Percentiles rank a stretch among this genome's conserved stretches.
Evolutionary conservation across 2,888 invertebrate species (phyloP).

Genomic region (Rutpela maculata): DNA sequence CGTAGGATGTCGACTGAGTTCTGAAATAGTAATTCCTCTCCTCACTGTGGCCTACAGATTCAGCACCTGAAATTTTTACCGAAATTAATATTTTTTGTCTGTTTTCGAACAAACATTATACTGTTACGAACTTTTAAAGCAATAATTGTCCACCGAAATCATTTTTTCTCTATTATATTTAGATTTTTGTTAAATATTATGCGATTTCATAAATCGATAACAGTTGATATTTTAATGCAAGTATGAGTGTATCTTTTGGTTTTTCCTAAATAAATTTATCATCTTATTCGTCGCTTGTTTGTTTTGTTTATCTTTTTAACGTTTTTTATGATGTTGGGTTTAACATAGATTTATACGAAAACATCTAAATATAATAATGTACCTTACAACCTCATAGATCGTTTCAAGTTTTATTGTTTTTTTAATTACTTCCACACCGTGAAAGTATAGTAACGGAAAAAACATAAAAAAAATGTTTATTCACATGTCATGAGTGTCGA

Average conservation of each 20-base stretch:
- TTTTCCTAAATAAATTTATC: not conserved
- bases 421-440: too few species aligned
- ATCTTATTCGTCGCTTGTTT: not conserved
- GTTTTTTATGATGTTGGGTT: not conserved
- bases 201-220: not conserved
- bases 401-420: too few species aligned
- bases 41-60: conserved; percentile 61
- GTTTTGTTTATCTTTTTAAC: not conserved
- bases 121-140: not conserved
- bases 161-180: too few species aligned
- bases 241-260: too few species aligned
- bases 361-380: too few species aligned
- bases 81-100: not conserved
- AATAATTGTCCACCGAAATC: too few species aligned
- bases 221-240: too few species aligned
- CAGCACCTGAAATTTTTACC: conserved; percentile 69
- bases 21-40: conserved; percentile 63
- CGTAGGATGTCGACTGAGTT: conserved; percentile 51
- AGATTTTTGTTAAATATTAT: not conserved
- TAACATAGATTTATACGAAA: not conserved
- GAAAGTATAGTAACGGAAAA: too few species aligned
- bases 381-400: too few species aligned
- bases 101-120: not conserved
- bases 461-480: too few species aligned
- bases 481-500: too few species aligned